Percentiles rank a stretch among this genome's conserved stretches.
Conservation (phyloP, 2,113 vertebrate genomes). For the Cariama cristata region DNA sequence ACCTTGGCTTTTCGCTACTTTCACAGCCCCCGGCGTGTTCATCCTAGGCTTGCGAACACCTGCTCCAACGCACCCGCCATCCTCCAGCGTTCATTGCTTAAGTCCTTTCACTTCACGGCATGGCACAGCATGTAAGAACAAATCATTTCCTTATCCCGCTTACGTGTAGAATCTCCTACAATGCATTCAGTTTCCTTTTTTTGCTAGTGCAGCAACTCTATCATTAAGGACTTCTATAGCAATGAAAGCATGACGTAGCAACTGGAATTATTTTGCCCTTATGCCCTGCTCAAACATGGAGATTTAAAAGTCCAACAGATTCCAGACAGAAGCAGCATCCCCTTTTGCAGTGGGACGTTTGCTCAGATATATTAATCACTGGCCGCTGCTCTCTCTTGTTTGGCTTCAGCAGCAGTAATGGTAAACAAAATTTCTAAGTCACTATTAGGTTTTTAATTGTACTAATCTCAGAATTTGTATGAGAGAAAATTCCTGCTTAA, state of each 20-base stretch:
- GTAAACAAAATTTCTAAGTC: neutral
- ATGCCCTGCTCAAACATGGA: neutral
- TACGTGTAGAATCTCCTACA: fast-evolving
- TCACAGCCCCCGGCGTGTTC: neutral
- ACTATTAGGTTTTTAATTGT: neutral
- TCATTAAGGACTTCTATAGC: neutral
- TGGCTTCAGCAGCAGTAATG: neutral
- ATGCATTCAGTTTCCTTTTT: neutral
- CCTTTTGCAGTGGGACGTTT: neutral
- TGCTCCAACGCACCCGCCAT: fast-evolving
- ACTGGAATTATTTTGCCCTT: neutral
- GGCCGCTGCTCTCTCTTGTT: fast-evolving
- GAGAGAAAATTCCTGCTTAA: neutral
- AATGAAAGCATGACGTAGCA: neutral
- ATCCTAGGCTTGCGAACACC: neutral
- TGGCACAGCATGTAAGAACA: neutral
- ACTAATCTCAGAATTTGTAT: neutral
- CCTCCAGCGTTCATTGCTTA: neutral
- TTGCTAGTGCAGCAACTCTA: neutral
- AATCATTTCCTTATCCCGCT: neutral
- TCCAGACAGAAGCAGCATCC: neutral
- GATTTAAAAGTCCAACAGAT: neutral
- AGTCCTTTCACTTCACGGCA: neutral
- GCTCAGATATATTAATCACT: neutral
- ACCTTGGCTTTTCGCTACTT: neutral